Evolutionary conservation across 2,888 invertebrate species (phyloP).

Genomic region (Labia minor): DNA sequence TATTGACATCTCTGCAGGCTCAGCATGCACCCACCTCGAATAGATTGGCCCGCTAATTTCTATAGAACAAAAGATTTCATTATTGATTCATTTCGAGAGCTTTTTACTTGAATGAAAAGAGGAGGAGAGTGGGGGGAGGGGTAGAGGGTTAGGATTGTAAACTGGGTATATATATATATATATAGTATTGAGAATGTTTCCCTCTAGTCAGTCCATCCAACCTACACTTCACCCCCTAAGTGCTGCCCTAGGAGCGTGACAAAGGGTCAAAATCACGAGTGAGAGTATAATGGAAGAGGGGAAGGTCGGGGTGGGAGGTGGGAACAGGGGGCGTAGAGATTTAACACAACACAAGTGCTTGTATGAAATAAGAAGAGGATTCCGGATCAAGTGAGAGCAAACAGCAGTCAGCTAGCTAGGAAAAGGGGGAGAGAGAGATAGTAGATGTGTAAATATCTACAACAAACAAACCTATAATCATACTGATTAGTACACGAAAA

Average conservation of each 20-base stretch:
- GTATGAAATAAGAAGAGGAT: background rate
- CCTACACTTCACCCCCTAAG: background rate
- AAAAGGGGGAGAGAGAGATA: too few species aligned
- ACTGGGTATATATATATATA: too few species aligned
- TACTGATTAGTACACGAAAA: too few species aligned
- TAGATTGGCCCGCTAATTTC: background rate
- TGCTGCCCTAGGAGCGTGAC: background rate
- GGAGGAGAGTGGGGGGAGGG: background rate
- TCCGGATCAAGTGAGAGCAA: background rate
- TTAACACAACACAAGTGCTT: conserved; percentile 5
- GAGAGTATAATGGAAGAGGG: too few species aligned
- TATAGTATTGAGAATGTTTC: conserved; percentile 3
- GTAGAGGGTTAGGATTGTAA: background rate
- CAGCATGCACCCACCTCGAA: conserved; percentile 3
- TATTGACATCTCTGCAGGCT: conserved; percentile 4
- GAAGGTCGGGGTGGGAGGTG: too few species aligned
- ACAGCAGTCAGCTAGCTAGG: background rate
- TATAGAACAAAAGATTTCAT: conserved; percentile 13
- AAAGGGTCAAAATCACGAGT: conserved; percentile 13
- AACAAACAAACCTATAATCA: too few species aligned
- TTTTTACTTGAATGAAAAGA: background rate
- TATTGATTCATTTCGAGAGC: conserved; percentile 13
- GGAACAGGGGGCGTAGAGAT: background rate
- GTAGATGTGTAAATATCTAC: too few species aligned
- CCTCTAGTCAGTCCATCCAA: too few species aligned